These are phyloP conservation scores for Oegoconia quadripuncta DNA, from an alignment of 2,888 invertebrate genomes.

Conservation along the genomic window DNA sequence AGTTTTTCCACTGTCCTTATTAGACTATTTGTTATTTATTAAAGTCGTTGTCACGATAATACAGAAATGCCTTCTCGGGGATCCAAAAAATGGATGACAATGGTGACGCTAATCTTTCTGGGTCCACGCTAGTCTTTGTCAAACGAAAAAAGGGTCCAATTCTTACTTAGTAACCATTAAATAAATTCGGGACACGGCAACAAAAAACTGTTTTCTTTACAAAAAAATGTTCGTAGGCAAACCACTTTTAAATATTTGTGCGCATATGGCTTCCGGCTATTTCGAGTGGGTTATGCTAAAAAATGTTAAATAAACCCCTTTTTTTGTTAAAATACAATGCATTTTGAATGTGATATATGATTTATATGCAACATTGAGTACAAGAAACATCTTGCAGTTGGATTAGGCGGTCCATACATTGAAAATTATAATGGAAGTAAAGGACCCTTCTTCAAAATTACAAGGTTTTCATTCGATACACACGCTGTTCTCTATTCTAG, in stretches of 20 bases:
- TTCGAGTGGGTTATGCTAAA: constrained; percentile 75
- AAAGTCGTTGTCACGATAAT: constrained; percentile 58
- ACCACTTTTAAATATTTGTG: constrained; percentile 75
- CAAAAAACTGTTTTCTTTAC: constrained; percentile 38
- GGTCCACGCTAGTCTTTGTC: constrained; percentile 59
- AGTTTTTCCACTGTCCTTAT: constrained; percentile 45
- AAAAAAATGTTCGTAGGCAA: constrained; percentile 59
- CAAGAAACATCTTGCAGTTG: constrained; percentile 24
- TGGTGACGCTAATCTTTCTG: constrained; percentile 67
- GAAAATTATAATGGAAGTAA: constrained; percentile 37
- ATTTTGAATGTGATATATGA: constrained; percentile 50
- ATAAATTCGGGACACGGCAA: constrained; percentile 56
- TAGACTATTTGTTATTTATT: constrained; percentile 70
- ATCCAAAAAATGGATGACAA: constrained; percentile 65
- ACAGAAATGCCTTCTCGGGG: constrained; percentile 45
- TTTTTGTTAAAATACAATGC: constrained; percentile 43
- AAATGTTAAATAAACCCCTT: constrained; percentile 41
- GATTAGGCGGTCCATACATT: constrained; percentile 36
- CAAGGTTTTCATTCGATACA: too few relatives aligned
- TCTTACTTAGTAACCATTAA: constrained; percentile 74
- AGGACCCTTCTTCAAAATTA: constrained; percentile 31
- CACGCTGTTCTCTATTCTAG: too few relatives aligned
- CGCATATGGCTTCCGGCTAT: constrained; percentile 76
- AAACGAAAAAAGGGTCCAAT: constrained; percentile 62
- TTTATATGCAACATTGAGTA: constrained; percentile 33